Percentiles rank a stretch among this genome's conserved stretches.
Evolutionary conservation across 2,888 invertebrate species (phyloP).

Genomic region (Rotaria sp.): DNA sequence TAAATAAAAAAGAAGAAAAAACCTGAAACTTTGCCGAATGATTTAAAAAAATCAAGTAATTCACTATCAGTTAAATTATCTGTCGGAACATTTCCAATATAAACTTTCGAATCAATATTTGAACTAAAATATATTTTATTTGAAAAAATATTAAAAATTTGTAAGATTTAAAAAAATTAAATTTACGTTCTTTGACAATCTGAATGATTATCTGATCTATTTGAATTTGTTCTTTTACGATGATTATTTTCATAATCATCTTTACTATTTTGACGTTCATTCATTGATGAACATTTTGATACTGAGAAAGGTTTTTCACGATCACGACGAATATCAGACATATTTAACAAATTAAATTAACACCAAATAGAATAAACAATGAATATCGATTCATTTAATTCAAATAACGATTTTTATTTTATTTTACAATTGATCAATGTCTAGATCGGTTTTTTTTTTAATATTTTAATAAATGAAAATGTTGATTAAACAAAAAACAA

Average conservation of each 20-base stretch:
- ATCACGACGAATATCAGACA: not conserved
- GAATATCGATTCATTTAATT: not conserved
- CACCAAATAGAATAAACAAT: not conserved
- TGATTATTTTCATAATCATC: not conserved
- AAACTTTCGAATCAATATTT: not conserved
- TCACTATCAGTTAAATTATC: not conserved
- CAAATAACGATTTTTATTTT: not conserved
- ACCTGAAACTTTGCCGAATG: not conserved
- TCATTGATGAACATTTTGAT: not conserved
- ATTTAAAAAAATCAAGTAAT: not conserved
- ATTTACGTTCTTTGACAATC: not conserved
- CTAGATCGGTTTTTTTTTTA: too few species aligned
- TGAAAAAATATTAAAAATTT: not conserved
- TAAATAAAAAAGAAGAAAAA: not conserved
- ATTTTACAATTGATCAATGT: too few species aligned
- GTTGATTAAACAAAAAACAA: too few species aligned
- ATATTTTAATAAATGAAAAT: too few species aligned
- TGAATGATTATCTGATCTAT: not conserved
- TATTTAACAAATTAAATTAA: not conserved
- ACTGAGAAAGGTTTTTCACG: not conserved
- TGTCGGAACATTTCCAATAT: slow-evolving; percentile 23
- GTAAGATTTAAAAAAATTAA: too few species aligned
- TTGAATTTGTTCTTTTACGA: not conserved
- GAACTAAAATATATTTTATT: not conserved
- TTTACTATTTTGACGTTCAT: not conserved